Evolutionary conservation across 2,113 vertebrate genomes (phyloP).

Genomic region (Oncorhynchus masou): DNA sequence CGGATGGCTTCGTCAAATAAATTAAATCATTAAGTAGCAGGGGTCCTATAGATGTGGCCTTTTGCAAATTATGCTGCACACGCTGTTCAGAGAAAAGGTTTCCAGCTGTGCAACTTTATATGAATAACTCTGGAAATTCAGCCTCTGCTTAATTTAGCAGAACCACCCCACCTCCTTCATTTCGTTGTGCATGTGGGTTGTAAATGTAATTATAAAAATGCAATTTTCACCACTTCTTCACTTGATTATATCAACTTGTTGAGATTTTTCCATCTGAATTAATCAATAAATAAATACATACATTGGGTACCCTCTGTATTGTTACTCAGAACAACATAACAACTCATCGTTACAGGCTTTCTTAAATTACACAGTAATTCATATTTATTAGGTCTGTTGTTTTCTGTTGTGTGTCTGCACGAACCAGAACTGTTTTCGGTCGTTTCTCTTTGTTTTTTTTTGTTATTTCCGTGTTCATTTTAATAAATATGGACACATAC

Average conservation of each 20-base stretch:
- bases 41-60: conserved; percentile 12
- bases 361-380: not conserved
- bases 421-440: no score
- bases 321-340: not conserved
- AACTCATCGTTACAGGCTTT: not conserved
- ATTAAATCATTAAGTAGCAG: conserved; percentile 11
- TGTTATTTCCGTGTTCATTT: no score
- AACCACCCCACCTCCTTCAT: not conserved
- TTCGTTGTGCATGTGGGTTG: not conserved
- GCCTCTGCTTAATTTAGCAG: not conserved
- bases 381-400: no score
- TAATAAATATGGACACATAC: no score
- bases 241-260: not conserved
- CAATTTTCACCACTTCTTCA: not conserved
- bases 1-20: not conserved
- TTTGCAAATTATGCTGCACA: conserved; percentile 1
- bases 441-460: no score
- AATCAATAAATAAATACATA: not conserved
- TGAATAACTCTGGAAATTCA: not conserved
- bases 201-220: not conserved
- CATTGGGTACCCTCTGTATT: not conserved
- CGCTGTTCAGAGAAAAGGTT: not conserved
- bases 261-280: not conserved
- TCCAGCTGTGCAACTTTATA: not conserved
- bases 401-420: no score